Base-by-base conservation (phyloP, 2,888 invertebrate species). In the Elmis aenea region DNA sequence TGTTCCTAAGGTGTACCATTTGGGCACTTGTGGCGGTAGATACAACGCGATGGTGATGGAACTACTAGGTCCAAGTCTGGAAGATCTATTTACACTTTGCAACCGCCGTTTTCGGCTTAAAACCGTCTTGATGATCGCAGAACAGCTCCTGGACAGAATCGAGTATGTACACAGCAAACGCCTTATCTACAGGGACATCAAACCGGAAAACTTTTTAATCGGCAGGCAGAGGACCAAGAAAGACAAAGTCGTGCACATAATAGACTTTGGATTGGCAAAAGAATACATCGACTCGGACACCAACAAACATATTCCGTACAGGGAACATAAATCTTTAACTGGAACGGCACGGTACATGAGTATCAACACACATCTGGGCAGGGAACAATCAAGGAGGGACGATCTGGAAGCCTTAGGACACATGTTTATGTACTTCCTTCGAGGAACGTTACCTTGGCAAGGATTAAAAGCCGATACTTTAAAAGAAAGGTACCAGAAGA, bases 361-460 rank as follows among this genome's bases (percentile, higher is more conserved):
- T 74, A 99, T 99, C 74, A 99, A 99, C 73, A 99, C 99, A 70
- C 99, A 99, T 79, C 83, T 99, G 77, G 99, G 99, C 63, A 93
- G 95, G 80, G 99, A 99, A 76, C 99, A 99, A 82, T 96, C 95
- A 65, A 83, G 99, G 69, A 81, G 99, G 68, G 99, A 99, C 74
- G 99, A 99, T 75, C 77, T 99, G 70, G 99, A 99, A 74, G 97
- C 99, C 48, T 78, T 99, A 67, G 99, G 99, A 52, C 97, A 99
- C 76, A 99, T 99, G 99, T 97, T 99, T 76, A 95, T 99, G 95
- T 99, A 99, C 78, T 99, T 99, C 77, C 81, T 99, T 71, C 83
- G 97, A 62, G 99, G 99, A 63, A 94, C 94, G 71, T 80, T 99
- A 72, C 99, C 99, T 57, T 97, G 97, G 97, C 99, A 99, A 77